Base-by-base conservation (phyloP, 2,888 invertebrate species). In the Meteorus cinctellus region DNA sequence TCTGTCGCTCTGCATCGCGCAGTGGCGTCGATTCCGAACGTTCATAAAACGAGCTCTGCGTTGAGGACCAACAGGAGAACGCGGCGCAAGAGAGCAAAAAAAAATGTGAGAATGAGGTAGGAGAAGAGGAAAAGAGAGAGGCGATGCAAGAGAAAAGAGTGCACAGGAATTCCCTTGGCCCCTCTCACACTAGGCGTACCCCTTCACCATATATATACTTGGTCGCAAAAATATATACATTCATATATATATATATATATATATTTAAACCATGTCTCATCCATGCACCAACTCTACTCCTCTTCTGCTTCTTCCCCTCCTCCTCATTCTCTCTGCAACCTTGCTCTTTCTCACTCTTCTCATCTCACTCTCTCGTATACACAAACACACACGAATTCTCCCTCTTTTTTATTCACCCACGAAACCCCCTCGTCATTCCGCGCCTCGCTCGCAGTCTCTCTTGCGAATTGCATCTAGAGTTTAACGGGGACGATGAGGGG, bases 131-230 rank as follows among this genome's bases (percentile, higher is more conserved):
- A 51, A 24, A 73, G 73, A 60, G 31, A 70, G 59, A 63, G 45
- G 70, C n/a, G 55, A 55, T 55, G 55, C n/a, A 74, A 70, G 70
- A 71, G 24, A 41, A 48, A 72, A 71, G 59, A 78, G 81, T 83
- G 83, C 84, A 81, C 79, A 85, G 87, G 87, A 87, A 87, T 87
- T 84, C 85, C 85, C 85, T 84, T 83, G 75, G 59, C 78, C 78
- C 78, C 79, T 29, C 72, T 19, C 73, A 71, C 51, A 76, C 78
- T 75, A 77, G 72, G 75, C 41, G 48, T 19, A 82, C 81, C 82
- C 82, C 85, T 80, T 72, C 77, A 16, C 66, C 72, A 45, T 48
- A 55, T 19, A 19, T 19, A 34, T 74, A 60, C 72, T 73, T 72
- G 73, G 2, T n/a, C n/a, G n/a, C 19, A 55, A n/a, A 55, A 19